Evolutionary conservation across 2,888 invertebrate genomes (phyloP).

Genomic region (Antheraea yamamai): DNA sequence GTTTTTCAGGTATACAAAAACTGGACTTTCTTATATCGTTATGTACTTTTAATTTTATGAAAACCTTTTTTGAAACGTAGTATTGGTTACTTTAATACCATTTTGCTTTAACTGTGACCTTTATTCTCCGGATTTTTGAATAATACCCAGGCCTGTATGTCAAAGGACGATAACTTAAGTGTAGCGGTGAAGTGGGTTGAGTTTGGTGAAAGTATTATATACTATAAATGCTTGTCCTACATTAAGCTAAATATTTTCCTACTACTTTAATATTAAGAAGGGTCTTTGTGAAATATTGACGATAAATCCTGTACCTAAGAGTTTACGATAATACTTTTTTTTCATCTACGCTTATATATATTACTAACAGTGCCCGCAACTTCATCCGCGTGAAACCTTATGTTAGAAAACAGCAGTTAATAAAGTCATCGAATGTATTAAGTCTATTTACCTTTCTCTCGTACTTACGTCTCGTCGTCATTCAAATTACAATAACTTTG

Average conservation of each 20-base stretch:
- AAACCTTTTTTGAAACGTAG: not conserved
- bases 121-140: constrained; percentile 6
- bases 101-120: not conserved
- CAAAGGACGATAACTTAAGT: constrained; percentile 31
- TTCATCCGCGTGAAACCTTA: no score
- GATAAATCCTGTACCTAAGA: not conserved
- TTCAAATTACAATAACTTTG: no score
- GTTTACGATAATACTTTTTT: not conserved
- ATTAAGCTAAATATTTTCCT: constrained; percentile 19
- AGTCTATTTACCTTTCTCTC: no score
- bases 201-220: constrained; percentile 27
- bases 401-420: no score
- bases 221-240: constrained; percentile 22
- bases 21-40: no score
- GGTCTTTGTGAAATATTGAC: constrained; percentile 6
- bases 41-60: no score
- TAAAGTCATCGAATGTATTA: no score
- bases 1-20: no score
- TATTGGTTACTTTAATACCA: not conserved
- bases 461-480: no score
- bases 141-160: constrained; percentile 31
- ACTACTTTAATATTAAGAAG: constrained; percentile 16
- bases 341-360: not conserved
- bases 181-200: constrained; percentile 32
- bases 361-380: no score